Percentiles rank a stretch among this genome's conserved stretches.
These are phyloP conservation scores for Craniophora ligustri DNA, from an alignment of 2,888 invertebrate species.

Conservation along the genomic window DNA sequence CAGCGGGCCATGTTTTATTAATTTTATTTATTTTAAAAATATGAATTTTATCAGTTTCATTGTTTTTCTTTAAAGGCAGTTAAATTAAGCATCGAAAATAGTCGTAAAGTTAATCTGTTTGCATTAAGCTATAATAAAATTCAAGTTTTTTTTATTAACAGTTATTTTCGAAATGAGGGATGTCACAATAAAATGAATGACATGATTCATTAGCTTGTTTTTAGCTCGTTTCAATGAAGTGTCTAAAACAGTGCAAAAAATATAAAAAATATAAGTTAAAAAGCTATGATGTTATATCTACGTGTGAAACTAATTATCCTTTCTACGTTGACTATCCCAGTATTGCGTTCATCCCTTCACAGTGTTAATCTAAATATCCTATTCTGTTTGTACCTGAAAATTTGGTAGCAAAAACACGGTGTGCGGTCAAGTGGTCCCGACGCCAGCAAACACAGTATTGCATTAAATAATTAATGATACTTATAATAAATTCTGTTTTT, in stretches of 20 bases:
- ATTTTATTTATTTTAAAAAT: too few species aligned
- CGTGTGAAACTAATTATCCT: slow-evolving; percentile 70
- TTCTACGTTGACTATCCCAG: slow-evolving; percentile 60
- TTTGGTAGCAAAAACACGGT: slow-evolving; percentile 76
- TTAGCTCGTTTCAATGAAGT: too few species aligned
- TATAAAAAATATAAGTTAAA: slow-evolving; percentile 23
- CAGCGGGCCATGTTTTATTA: too few species aligned
- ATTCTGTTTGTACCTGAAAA: slow-evolving; percentile 80
- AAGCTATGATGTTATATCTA: slow-evolving; percentile 60
- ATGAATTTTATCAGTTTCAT: too few species aligned
- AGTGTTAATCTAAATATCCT: slow-evolving; percentile 82
- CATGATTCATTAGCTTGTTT: too few species aligned
- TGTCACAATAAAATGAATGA: slow-evolving; percentile 5
- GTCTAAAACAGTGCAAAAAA: slow-evolving; percentile 30
- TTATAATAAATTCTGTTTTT: slow-evolving; percentile 87
- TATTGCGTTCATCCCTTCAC: slow-evolving; percentile 61
- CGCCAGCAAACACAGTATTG: slow-evolving; percentile 65
- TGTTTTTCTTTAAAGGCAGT: too few species aligned
- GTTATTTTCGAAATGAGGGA: slow-evolving; percentile 9
- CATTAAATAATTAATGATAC: slow-evolving; percentile 83
- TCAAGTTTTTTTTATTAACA: too few species aligned
- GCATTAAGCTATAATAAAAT: too few species aligned
- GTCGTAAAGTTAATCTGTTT: too few species aligned
- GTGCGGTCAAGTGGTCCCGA: slow-evolving; percentile 71
- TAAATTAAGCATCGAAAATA: too few species aligned